phyloP scores from a whole-genome alignment of 2,113 vertebrate genomes.

The Ellobius talpinus region DNA sequence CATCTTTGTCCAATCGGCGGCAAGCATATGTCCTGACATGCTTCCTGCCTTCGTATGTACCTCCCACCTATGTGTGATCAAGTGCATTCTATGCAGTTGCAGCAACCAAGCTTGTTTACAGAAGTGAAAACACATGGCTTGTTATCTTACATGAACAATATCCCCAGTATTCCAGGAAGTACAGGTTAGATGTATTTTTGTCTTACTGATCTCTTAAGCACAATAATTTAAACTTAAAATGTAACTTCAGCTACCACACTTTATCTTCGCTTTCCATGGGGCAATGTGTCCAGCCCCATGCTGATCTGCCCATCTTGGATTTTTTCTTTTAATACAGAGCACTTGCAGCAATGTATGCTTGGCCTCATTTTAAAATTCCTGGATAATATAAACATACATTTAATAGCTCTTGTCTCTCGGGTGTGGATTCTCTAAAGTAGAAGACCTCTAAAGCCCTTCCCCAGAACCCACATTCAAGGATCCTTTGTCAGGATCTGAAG shows the following conservation, averaged over 20 bases:
- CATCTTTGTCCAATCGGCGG: too few relatives aligned
- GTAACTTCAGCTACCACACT: too few relatives aligned
- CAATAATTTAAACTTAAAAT: background rate
- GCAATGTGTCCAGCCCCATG: background rate
- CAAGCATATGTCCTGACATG: too few relatives aligned
- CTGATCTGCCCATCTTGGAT: background rate
- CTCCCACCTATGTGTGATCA: background rate
- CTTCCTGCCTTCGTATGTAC: background rate
- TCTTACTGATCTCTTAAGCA: background rate
- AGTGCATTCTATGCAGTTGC: background rate
- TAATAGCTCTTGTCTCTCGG: background rate
- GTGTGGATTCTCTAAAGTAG: background rate
- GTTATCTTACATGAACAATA: background rate
- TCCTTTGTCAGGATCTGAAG: slow-evolving; percentile 9
- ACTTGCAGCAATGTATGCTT: background rate
- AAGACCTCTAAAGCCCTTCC: background rate
- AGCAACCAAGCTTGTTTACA: background rate
- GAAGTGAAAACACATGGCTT: background rate
- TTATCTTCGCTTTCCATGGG: background rate
- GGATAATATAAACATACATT: slow-evolving; percentile 1
- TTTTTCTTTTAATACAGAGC: background rate
- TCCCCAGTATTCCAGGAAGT: too few relatives aligned
- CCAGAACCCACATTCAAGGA: background rate
- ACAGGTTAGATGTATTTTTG: background rate
- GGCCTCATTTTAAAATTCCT: background rate